These are phyloP conservation scores for Drosophila subsilvestris DNA, from an alignment of 2,888 invertebrate genomes.

Conservation along the genomic window DNA sequence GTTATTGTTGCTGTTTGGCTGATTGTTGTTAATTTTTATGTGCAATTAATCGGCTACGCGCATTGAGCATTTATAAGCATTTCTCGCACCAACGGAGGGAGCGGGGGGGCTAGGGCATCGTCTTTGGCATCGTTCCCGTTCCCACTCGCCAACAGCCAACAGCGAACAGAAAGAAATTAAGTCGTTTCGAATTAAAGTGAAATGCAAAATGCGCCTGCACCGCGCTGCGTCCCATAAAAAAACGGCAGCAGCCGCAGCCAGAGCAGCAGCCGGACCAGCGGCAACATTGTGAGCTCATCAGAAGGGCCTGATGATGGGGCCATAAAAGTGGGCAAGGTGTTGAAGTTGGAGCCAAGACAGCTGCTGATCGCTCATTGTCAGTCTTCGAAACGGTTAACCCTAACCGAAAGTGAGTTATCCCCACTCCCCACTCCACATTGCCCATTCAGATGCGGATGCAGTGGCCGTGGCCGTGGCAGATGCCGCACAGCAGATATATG, in stretches of 20 bases:
- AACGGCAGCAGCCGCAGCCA: slow-evolving; percentile 25
- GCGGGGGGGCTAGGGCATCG: not conserved
- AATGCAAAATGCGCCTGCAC: slow-evolving; percentile 66
- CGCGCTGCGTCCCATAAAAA: slow-evolving; percentile 48
- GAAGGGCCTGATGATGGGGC: slow-evolving; percentile 39
- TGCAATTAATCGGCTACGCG: slow-evolving; percentile 77
- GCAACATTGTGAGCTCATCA: slow-evolving; percentile 62
- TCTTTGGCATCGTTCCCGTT: not conserved
- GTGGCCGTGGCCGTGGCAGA: slow-evolving; percentile 3
- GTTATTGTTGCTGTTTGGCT: slow-evolving; percentile 31
- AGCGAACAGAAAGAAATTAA: slow-evolving; percentile 57
- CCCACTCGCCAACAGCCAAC: slow-evolving; percentile 9
- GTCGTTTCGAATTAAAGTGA: slow-evolving; percentile 77
- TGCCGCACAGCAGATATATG: not conserved
- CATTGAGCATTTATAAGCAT: slow-evolving; percentile 77
- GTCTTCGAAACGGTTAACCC: slow-evolving; percentile 24
- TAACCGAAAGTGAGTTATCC: not conserved
- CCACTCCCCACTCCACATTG: not conserved
- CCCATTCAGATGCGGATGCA: slow-evolving; percentile 7
- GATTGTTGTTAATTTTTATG: slow-evolving; percentile 78
- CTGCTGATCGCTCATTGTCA: slow-evolving; percentile 66
- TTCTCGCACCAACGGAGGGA: slow-evolving; percentile 53
- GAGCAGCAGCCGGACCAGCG: slow-evolving; percentile 37
- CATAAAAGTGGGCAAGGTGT: slow-evolving; percentile 75
- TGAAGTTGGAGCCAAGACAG: slow-evolving; percentile 46